Evolutionary conservation across 2,888 invertebrate genomes (phyloP), one percentile per base, ranked within the genome.

Genomic region (Cerastis rubricosa): DNA sequence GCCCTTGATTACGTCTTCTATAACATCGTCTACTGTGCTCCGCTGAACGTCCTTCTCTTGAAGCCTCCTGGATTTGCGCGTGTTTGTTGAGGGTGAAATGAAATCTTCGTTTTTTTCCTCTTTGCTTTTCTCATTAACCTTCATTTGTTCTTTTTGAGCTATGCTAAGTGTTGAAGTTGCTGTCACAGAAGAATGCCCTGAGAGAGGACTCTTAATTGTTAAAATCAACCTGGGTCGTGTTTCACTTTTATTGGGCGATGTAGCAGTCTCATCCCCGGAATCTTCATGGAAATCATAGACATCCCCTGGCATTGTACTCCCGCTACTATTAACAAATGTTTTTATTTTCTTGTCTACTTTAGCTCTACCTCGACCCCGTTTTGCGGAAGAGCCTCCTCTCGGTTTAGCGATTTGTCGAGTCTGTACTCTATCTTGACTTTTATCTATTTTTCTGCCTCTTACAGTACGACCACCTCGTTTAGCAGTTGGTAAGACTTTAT

Each of bases 221-320:
- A 98, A 95, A 86, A 98, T 98, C 66, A 98, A 94, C 61, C 98
- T 97, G 0, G 98, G 98, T 40, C 98, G 97, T 74, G 97, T 94
- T 90, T 97, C 97, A 65, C 91, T 88, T 89, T 96, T 97, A 85
- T 93, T 95, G 22, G 94, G 90, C 29, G 95, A 93, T 65, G 93
- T 91, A 54, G 96, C 92, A 22, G 96, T 97, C 90, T 98, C 98
- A 90, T 99, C 99, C 61, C 98, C 98, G 9, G 98, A 98, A 92
- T 99, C 99, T 91, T 99, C 99, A 87, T 98, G 98, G 92, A 99
- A 99, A 92, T 99, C 99, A 91, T 99, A 99, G 6, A 99, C 97
- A 91, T 99, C 99, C 17, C 98, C 97, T 0, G 97, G 97, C 69
- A 97, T 94, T 87, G 97, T 97, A 87, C 96, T 97, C 81, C 97